Evolutionary conservation across 2,888 invertebrate species (phyloP), one percentile per base, ranked within the genome.

Genomic region (Unio pictorum): DNA sequence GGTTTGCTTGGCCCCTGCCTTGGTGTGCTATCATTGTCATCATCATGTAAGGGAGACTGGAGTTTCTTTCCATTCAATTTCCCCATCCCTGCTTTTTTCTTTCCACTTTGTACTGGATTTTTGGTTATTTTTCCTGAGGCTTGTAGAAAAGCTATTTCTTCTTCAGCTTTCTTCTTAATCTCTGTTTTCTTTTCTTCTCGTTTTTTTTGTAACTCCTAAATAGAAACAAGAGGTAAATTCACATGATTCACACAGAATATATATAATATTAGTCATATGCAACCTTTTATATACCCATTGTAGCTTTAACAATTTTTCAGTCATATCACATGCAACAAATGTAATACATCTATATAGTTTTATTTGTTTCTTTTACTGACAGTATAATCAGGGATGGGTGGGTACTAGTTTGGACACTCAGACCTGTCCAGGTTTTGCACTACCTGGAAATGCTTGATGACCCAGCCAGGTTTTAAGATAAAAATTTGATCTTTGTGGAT

Each of bases 171-270:
- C 65, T 79, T 80, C 68, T 87, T 85, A 11, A 83, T 81, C 56
- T 86, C 87, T 66, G 82, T 77, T 64, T 86, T 76, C 69, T 84
- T 86, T 66, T 85, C 85, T 75, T 87, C 86, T 63, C 89, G 76
- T 71, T 87, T 88, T 63, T 80, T 84, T 64, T 88, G 86, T 63
- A 89, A 76, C 61, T 89, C 89, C 89, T 89, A 64, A 3, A 45
- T 45, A 11, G 11, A 45, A 45, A 45, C 11, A 17, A 34, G 59
- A 64, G 55, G 20, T 1, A 60, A 64, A 26, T 23, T 30, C 45
- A 18, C 23, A 20, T 34, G 26, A 63, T 20, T 30, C n/a, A 34
- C 45, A 28, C 7, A 59, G 28, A 59, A 28, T n/a, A 28, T 26
- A 59, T 26, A n/a, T 8, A 15, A 20, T 18, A 59, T n/a, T 23